A percentile compares a stretch with the other conserved stretches of the same genome.
These are phyloP conservation scores for Apamea sordens DNA, from an alignment of 2,888 invertebrate genomes.

Conservation along the genomic window DNA sequence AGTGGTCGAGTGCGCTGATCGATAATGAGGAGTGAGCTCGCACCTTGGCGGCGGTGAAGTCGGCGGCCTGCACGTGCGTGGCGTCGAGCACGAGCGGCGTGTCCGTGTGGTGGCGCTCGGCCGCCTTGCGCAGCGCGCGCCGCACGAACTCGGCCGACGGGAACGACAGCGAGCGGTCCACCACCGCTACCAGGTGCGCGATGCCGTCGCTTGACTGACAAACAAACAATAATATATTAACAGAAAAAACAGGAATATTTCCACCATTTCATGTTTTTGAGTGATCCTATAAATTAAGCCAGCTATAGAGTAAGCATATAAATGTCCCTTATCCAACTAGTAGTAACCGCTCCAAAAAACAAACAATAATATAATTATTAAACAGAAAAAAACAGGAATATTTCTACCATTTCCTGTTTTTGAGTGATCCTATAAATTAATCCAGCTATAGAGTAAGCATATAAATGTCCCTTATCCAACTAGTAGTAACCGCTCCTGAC, in stretches of 20 bases:
- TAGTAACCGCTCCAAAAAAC: no score
- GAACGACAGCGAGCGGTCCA: slow-evolving; percentile 93
- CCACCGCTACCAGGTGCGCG: slow-evolving; percentile 91
- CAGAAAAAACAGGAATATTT: neutral
- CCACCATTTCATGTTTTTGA: neutral
- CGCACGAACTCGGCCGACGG: slow-evolving; percentile 95
- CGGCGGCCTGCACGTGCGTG: slow-evolving; percentile 94
- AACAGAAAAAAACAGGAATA: neutral
- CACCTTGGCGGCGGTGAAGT: slow-evolving; percentile 95
- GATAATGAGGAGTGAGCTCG: neutral
- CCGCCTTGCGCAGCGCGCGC: slow-evolving; percentile 93
- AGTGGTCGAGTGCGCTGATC: no score
- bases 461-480: no score
- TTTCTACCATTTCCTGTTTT: neutral
- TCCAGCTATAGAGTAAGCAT: no score
- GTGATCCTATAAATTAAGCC: no score
- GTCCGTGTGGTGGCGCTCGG: slow-evolving; percentile 70
- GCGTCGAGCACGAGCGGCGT: slow-evolving; percentile 94
- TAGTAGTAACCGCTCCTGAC: no score
- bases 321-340: no score
- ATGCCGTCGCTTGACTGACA: slow-evolving; percentile 84
- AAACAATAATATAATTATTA: no score
- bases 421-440: no score
- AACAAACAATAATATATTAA: neutral
- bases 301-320: no score